Evolutionary conservation across 2,888 invertebrate species (phyloP), one percentile per base, ranked within the genome.

Genomic region (Ditula angustiorana): DNA sequence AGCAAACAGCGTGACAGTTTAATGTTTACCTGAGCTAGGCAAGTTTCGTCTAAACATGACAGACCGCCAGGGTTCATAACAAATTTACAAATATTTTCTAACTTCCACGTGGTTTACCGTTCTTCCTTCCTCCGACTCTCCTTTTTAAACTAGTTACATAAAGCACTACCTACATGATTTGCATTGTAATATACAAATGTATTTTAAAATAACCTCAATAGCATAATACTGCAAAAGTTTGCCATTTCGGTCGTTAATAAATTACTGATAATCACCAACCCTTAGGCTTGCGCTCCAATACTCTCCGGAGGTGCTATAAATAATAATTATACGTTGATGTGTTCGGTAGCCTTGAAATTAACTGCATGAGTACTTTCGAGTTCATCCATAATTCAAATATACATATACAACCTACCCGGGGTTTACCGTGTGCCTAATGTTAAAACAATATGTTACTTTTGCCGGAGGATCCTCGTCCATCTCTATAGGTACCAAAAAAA

Each of bases 401-500:
- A 19, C 11, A 19, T 8, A 26, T n/a, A 11, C 1, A 10, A n/a
- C n/a, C n/a, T n/a, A 11, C 13, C 7, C 7, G 8, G 0, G 16
- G 2, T 24, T 19, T 26, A 23, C 44, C 21, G 16, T 23, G 33
- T 35, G 7, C 46, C 8, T 60, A 30, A 52, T 52, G 5, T 11
- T 30, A 33, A 16, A 44, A 53, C 52, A 61, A 61, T 53, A 61
- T 21, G 52, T 26, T 16, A 23, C 28, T 21, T 47, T n/a, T 19
- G 30, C 19, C 28, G 19, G 11, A 30, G 11, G 41, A 19, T 53
- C 35, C 0, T 5, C 52, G n/a, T n/a, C 13, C 23, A 10, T 28
- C 26, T 24, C 35, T 21, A 23, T 33, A 35, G 0, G 24, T 37
- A n/a, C n/a, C n/a, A n/a, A n/a, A 8, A 13, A 10, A 52, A 47